Evolutionary conservation across 2,113 vertebrate genomes (phyloP), one percentile per base, ranked within the genome.

Genomic region (Ginglymostoma cirratum): DNA sequence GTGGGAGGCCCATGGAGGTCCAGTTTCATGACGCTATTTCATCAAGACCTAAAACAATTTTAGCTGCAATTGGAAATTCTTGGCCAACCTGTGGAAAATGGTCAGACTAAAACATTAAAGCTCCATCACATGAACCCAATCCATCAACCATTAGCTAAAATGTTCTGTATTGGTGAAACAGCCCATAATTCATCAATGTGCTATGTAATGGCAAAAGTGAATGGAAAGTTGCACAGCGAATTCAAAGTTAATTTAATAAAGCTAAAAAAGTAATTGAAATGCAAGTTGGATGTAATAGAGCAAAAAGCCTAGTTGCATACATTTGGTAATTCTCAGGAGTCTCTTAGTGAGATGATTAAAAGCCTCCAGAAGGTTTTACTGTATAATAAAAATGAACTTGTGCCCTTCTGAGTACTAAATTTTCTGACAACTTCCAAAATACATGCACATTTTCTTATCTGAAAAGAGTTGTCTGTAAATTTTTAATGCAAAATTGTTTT

Each of bases 341-440:
- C 66, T 67, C n/a, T 48, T 34, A 30, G 42, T 72, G 94, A 95
- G 42, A 70, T 76, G 94, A 72, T 95, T 95, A 76, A 52, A 72
- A 95, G 94, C 94, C 45, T 76, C 67, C 34, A 7, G 48, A 95
- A 95, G 94, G 23, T 27, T 95, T 95, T 34, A 95, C 24, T 72
- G 23, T 72, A n/a, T 45, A 72, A 45, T 72, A n/a, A 76, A 95
- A 72, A 95, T 70, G 94, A 72, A 24, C 94, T 42, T 95, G 69
- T 48, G 66, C 66, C 67, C 42, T 72, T 72, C 94, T 45, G 94
- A 95, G 69, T 48, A 72, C 24, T 34, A 34, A 95, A 52, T 52
- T 95, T 45, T 24, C 67, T 95, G 94, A 70, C 94, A 72, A 69
- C 94, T 95, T 72, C 45, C 94, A 72, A 70, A 70, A 95, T 95